phyloP scores from a whole-genome alignment of 2,888 invertebrate genomes.

The Melinaea marsaeus region DNA sequence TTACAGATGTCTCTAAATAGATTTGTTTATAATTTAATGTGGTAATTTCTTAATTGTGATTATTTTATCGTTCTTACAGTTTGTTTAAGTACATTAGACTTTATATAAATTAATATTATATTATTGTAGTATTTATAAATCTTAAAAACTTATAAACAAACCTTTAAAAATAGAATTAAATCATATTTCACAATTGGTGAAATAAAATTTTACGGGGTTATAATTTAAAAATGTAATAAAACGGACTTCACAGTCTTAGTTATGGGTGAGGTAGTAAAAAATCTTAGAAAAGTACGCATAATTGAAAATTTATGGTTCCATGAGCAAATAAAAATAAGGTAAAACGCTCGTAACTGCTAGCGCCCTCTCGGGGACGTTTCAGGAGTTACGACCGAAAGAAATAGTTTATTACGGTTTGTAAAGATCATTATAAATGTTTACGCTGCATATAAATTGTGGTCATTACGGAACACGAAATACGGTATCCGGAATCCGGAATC shows the following conservation, averaged over 20 bases:
- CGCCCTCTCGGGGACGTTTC: conserved; percentile 1
- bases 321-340: background rate
- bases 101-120: too few species aligned
- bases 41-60: background rate
- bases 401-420: background rate
- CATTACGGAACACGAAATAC: too few species aligned
- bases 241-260: conserved; percentile 1
- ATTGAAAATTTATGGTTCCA: background rate
- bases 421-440: background rate
- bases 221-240: conserved; percentile 1
- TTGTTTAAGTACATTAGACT: too few species aligned
- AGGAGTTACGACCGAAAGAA: conserved; percentile 1
- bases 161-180: too few species aligned
- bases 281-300: conserved; percentile 4
- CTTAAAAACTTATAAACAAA: too few species aligned
- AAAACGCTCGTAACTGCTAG: background rate
- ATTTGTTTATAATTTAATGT: too few species aligned
- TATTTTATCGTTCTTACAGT: background rate
- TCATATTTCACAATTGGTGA: background rate
- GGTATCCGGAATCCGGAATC: too few species aligned
- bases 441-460: too few species aligned
- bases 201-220: background rate
- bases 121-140: too few species aligned
- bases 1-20: background rate
- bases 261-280: background rate